Percentiles rank a stretch among this genome's conserved stretches.
Evolutionary conservation across 2,113 vertebrate species (phyloP).

Genomic region (Gallinago jamesoni): DNA sequence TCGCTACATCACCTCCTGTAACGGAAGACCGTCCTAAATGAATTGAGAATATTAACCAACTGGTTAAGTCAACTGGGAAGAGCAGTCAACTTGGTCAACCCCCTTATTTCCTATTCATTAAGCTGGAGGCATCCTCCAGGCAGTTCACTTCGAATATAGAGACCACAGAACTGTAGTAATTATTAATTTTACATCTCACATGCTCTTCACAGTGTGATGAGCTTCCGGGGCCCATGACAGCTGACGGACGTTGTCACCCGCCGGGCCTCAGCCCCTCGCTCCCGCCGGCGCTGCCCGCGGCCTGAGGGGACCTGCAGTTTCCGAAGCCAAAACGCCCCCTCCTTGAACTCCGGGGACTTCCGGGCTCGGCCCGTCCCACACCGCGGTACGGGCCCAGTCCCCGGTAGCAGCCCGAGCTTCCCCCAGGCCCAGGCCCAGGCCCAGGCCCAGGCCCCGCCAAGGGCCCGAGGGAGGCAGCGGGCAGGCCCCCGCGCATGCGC

Average conservation of each 20-base stretch:
- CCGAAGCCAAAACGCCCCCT: neutral
- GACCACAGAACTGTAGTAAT: no score
- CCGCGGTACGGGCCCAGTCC: no score
- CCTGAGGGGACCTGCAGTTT: no score
- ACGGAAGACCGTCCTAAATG: neutral
- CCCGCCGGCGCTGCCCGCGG: neutral
- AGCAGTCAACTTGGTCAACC: neutral
- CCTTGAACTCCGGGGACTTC: neutral
- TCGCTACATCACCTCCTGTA: neutral
- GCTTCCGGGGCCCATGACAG: rapidly evolving
- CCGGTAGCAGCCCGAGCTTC: no score
- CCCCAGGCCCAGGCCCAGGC: no score
- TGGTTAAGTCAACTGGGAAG: neutral
- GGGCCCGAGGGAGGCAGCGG: no score
- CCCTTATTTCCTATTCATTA: no score
- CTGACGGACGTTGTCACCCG: rapidly evolving
- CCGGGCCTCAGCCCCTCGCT: rapidly evolving
- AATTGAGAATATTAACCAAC: no score
- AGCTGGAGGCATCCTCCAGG: neutral
- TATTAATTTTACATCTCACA: neutral
- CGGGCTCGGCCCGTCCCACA: neutral
- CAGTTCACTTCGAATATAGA: neutral
- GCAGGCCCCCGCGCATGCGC: neutral
- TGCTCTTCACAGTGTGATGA: neutral
- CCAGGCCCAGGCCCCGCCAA: no score